Percentiles rank a stretch among this genome's conserved stretches.
Evolutionary conservation across 1,140 invertebrate genomes (phyloP).

Genomic region (Cephus cinctus): DNA sequence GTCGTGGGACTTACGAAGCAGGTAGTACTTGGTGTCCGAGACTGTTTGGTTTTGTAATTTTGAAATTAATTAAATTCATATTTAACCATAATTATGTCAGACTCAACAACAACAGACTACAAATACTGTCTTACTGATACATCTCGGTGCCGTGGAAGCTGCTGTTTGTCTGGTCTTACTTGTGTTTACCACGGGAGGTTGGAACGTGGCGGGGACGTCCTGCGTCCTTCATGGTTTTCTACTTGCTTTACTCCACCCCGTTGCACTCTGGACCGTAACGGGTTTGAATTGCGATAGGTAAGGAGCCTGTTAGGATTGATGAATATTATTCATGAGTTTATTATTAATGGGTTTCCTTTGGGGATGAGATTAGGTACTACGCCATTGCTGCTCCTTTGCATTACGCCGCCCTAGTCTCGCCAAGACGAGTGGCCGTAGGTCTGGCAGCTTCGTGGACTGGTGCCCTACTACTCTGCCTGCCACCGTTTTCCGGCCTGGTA

Average conservation of each 20-base stretch:
- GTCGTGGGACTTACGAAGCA: conserved; percentile 58
- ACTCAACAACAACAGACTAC: conserved; percentile 58
- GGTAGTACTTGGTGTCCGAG: too few species aligned
- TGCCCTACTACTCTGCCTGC: conserved; percentile 48
- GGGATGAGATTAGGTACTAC: conserved; percentile 63
- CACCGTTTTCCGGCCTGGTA: conserved; percentile 50
- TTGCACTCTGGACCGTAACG: conserved; percentile 77
- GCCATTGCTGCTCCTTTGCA: conserved; percentile 76
- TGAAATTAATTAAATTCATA: conserved; percentile 2
- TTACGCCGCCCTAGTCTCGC: conserved; percentile 71
- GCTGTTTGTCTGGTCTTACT: conserved; percentile 65
- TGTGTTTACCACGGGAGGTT: conserved; percentile 54
- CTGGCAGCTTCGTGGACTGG: conserved; percentile 55
- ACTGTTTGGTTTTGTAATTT: too few species aligned
- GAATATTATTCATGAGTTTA: background rate
- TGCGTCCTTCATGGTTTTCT: conserved; percentile 67
- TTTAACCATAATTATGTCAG: too few species aligned
- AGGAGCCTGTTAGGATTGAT: conserved; percentile 1
- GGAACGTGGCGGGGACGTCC: conserved; percentile 55
- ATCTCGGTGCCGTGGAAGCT: conserved; percentile 68
- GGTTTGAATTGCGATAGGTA: conserved; percentile 74
- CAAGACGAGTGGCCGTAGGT: conserved; percentile 56
- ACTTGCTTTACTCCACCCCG: conserved; percentile 69
- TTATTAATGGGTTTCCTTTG: too few species aligned
- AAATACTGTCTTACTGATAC: conserved; percentile 70